phyloP scores from a whole-genome alignment of 2,888 invertebrate species.

The Polyommatus iphigenia region DNA sequence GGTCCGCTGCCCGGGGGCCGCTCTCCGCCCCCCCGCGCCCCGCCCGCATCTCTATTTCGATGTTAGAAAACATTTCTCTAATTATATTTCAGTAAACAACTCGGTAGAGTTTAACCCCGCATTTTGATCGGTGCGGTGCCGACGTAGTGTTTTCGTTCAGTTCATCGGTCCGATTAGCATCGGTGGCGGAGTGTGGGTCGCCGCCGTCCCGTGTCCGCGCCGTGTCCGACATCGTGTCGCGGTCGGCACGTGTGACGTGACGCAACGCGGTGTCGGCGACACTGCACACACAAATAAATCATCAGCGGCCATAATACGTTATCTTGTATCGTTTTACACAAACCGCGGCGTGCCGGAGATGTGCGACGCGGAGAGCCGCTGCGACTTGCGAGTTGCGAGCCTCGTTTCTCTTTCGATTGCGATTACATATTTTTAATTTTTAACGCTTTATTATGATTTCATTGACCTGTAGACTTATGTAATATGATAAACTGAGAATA shows the following conservation, averaged over 20 bases:
- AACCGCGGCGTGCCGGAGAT: neutral
- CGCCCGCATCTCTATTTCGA: neutral
- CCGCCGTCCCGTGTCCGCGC: neutral
- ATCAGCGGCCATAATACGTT: neutral
- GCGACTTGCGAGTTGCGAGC: too few species aligned
- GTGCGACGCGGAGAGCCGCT: neutral
- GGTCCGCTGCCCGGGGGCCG: conserved; percentile 10
- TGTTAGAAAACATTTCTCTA: neutral
- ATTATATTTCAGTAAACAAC: neutral
- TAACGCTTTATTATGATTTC: too few species aligned
- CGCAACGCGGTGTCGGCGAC: neutral
- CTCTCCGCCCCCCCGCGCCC: neutral
- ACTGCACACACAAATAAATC: neutral
- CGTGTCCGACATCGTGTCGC: neutral
- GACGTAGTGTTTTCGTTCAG: neutral
- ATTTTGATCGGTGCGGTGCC: neutral
- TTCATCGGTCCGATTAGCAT: neutral
- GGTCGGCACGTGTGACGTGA: neutral
- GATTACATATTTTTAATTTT: too few species aligned
- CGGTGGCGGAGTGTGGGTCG: neutral
- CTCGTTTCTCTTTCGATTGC: too few species aligned
- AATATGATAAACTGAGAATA: too few species aligned
- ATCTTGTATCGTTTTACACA: neutral
- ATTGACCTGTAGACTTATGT: too few species aligned
- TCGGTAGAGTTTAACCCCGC: neutral